Evolutionary conservation across 2,797 vertebrate genomes (phyloP).

Genomic region (Rhyacichthys aspro): DNA sequence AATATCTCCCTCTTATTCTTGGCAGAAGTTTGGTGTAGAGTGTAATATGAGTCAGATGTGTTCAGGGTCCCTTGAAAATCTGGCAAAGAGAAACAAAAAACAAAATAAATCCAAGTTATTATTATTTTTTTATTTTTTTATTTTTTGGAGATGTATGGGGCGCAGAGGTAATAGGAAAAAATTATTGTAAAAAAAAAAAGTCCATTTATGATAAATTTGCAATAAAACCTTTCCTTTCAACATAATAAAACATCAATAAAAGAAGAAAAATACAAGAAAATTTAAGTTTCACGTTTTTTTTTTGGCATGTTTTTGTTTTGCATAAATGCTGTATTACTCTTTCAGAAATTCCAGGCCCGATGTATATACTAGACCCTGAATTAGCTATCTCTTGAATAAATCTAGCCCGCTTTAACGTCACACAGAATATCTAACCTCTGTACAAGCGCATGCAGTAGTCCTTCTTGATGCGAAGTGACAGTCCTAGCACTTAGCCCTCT

Average conservation of each 20-base stretch:
- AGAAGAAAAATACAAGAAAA: too few species aligned
- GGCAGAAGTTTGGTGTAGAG: not conserved
- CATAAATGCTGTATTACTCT: not conserved
- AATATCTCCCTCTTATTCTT: slow-evolving; percentile 1
- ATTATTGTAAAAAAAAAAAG: too few species aligned
- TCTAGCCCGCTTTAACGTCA: slow-evolving; percentile 19
- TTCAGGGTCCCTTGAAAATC: too few species aligned
- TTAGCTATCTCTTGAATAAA: slow-evolving; percentile 7
- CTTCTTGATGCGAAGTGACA: slow-evolving; percentile 58
- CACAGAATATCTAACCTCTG: slow-evolving; percentile 30
- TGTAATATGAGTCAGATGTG: not conserved
- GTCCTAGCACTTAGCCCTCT: slow-evolving; percentile 55
- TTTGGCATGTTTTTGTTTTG: not conserved
- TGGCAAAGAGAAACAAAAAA: too few species aligned
- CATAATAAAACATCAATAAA: too few species aligned
- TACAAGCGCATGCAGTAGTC: slow-evolving; percentile 30
- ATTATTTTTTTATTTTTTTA: not conserved
- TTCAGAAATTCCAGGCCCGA: not conserved
- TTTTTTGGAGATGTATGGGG: too few species aligned
- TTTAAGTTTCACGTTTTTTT: too few species aligned
- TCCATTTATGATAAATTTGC: too few species aligned
- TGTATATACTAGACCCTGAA: not conserved
- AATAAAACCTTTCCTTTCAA: too few species aligned
- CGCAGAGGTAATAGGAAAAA: too few species aligned
- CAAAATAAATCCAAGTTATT: too few species aligned